Evolutionary conservation across 1,140 invertebrate species (phyloP), one percentile per base, ranked within the genome.

Genomic region (Thaumetopoea pityocampa): DNA sequence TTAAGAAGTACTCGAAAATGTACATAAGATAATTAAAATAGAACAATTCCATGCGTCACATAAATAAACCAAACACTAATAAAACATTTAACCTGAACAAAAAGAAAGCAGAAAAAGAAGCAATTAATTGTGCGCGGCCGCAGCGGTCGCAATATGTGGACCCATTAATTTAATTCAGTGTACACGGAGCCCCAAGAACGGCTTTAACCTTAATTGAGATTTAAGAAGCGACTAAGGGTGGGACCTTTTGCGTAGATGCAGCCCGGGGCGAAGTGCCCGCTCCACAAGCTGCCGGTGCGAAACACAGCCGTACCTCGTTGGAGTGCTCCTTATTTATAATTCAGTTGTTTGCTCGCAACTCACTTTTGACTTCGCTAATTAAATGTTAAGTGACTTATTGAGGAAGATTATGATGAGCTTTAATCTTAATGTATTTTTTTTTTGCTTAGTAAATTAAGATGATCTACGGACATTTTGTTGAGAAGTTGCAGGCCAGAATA

Each of bases 201-300:
- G 73, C 76, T 79, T 78, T 70, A 71, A 73, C 77, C 76, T 67
- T 81, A 84, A 84, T 84, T 80, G 76, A 77, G 77, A 84, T 81
- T 84, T 82, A 84, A 84, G 77, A 82, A 84, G 55, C 46, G 54
- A 54, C 53, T 46, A 28, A 40, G 63, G 67, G 50, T 32, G 54
- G 64, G 67, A 50, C 47, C 60, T 64, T 67, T 69, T 64, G 63
- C 69, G 65, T 46, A 42, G 44, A 50, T 38, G 48, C 48, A 41
- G 57, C 32, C 44, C 23, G 26, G 22, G 50, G 51, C 48, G 34
- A 49, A 32, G 36, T 30, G 27, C 45, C 35, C 37, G 40, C 37
- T 32, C 35, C n/a, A n/a, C 59, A 63, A 63, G 53, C 59, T 45
- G 40, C 37, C 30, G 23, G 15, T 48, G 15, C 36, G n/a, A n/a